phyloP scores from a whole-genome alignment of 2,113 vertebrate genomes.

The Calyptomena viridis region DNA sequence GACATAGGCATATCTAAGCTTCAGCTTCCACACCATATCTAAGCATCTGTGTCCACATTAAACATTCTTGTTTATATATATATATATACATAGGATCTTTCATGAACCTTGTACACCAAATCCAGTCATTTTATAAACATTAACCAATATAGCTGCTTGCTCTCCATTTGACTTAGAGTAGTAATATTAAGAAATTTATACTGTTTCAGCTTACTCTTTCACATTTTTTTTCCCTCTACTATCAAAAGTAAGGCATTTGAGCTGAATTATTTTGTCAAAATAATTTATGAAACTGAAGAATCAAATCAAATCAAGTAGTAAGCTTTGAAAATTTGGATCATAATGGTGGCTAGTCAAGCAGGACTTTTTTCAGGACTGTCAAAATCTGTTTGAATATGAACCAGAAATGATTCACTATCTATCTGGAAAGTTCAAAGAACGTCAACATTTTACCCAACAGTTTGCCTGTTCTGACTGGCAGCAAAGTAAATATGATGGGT shows the following conservation, averaged over 20 bases:
- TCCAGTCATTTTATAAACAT: neutral
- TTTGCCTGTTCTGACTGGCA: conserved; percentile 61
- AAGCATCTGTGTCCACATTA: neutral
- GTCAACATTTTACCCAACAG: conserved; percentile 16
- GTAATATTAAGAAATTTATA: neutral
- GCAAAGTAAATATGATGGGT: conserved; percentile 72
- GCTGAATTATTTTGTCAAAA: neutral
- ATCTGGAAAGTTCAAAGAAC: conserved; percentile 40
- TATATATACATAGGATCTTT: neutral
- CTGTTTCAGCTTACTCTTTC: neutral
- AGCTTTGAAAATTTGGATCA: conserved; percentile 22
- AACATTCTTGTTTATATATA: neutral
- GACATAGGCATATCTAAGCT: neutral
- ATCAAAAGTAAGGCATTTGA: neutral
- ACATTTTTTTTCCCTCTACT: neutral
- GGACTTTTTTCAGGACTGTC: neutral
- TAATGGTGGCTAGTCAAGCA: neutral
- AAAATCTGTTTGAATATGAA: conserved; percentile 31
- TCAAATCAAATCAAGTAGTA: neutral
- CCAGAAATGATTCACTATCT: conserved; percentile 30
- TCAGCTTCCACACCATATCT: neutral
- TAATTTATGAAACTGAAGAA: neutral
- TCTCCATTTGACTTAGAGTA: neutral
- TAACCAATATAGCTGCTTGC: neutral
- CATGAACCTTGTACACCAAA: neutral